Percentiles rank a stretch among this genome's conserved stretches.
These are phyloP conservation scores for Dunckerocampus dactyliophorus DNA, from an alignment of 2,113 vertebrate species.

Conservation along the genomic window DNA sequence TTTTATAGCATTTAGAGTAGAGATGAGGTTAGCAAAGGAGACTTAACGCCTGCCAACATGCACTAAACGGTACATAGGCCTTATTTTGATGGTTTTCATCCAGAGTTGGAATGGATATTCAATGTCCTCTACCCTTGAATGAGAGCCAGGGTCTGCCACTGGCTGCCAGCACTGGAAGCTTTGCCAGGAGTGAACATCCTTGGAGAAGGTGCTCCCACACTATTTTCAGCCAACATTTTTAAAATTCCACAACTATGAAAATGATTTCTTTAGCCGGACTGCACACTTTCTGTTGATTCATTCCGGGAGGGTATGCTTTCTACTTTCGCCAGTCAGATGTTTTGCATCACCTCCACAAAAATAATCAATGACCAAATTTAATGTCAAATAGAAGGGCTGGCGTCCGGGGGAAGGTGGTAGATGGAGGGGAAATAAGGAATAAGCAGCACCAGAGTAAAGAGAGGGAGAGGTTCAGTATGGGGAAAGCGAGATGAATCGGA, in stretches of 20 bases:
- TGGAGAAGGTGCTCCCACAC: not conserved
- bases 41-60: not conserved
- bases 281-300: too few species aligned
- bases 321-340: not conserved
- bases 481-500: conserved; percentile 29
- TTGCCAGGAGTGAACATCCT: not conserved
- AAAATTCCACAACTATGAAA: too few species aligned
- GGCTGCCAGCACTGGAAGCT: not conserved
- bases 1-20: conserved; percentile 2
- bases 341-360: conserved; percentile 34
- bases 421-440: conserved; percentile 11
- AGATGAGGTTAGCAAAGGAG: not conserved
- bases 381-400: conserved; percentile 48
- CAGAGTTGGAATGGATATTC: not conserved
- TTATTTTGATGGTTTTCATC: not conserved
- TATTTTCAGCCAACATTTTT: too few species aligned
- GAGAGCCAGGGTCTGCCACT: conserved; percentile 1
- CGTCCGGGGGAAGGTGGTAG: conserved; percentile 25
- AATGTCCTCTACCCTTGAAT: not conserved
- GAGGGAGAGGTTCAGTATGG: not conserved
- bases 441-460: conserved; percentile 4
- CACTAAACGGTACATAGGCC: not conserved
- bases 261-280: not conserved
- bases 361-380: conserved; percentile 47
- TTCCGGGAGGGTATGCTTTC: too few species aligned